These are phyloP conservation scores for Microplitis deprimator DNA, from an alignment of 2,888 invertebrate species.

Conservation along the genomic window DNA sequence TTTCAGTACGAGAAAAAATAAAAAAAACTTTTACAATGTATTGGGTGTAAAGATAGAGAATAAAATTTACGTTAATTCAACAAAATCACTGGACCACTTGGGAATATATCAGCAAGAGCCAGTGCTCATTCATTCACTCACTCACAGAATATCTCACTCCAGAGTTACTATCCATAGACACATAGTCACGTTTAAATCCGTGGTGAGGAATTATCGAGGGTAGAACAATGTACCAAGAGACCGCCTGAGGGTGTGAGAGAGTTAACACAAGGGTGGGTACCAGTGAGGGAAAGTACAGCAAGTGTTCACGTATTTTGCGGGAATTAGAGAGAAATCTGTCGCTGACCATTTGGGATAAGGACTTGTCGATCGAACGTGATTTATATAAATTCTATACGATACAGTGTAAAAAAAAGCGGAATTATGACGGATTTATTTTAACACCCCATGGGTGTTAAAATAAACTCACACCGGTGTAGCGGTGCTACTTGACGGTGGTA, in stretches of 20 bases:
- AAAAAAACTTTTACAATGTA: not conserved
- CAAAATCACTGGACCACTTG: conserved; percentile 62
- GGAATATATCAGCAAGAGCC: conserved; percentile 52
- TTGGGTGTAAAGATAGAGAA: conserved; percentile 22
- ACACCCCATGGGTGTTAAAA: too few species aligned
- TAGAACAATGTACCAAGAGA: conserved; percentile 41
- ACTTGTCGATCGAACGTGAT: conserved; percentile 40
- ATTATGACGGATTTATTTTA: too few species aligned
- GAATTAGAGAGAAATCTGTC: conserved; percentile 51
- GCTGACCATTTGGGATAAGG: conserved; percentile 52
- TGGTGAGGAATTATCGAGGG: conserved; percentile 47
- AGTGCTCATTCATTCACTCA: conserved; percentile 12
- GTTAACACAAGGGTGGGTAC: conserved; percentile 35
- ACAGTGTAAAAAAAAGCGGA: not conserved
- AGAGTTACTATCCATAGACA: not conserved
- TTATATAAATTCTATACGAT: conserved; percentile 27
- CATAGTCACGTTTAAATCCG: conserved; percentile 54
- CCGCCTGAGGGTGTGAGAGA: conserved; percentile 29
- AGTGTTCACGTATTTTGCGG: conserved; percentile 40
- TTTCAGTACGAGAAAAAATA: not conserved
- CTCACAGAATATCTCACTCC: not conserved
- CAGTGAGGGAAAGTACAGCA: conserved; percentile 8
- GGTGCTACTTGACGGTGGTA: too few species aligned
- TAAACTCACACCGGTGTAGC: too few species aligned
- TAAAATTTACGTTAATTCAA: conserved; percentile 56